Evolutionary conservation across 35 echinoderm and acorn worm genomes (phyloP), one percentile per base, ranked within the genome.

Genomic region (Stichopus chloronotus): DNA sequence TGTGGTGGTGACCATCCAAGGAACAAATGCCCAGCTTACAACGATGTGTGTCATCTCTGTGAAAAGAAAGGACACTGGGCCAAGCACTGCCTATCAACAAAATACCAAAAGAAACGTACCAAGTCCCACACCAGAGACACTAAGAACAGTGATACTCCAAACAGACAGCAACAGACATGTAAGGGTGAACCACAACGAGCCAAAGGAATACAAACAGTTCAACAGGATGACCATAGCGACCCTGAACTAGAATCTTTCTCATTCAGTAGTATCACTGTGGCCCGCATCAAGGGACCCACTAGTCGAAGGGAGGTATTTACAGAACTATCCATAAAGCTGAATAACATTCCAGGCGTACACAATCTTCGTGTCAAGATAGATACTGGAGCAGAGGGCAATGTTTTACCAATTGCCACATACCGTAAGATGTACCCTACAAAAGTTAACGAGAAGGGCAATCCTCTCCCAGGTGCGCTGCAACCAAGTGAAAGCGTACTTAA

Each of bases 11-110:
- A n/a, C n/a, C n/a, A n/a, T n/a, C n/a, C n/a, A n/a, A n/a, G n/a
- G n/a, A n/a, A n/a, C n/a, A n/a, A n/a, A n/a, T n/a, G n/a, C n/a
- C n/a, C n/a, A n/a, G n/a, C n/a, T n/a, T n/a, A n/a, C n/a, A n/a
- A n/a, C n/a, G n/a, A n/a, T n/a, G n/a, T n/a, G n/a, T n/a, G n/a
- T n/a, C n/a, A n/a, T n/a, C n/a, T n/a, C n/a, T n/a, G n/a, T n/a
- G 76, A 56, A 16, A 92, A 92, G 58, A 60, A 81, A 10, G 90
- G 90, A 17, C 90, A 91, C 52, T 91, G 78, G 10, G 55, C 76
- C 30, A 92, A 92, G 10, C 57, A 59, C 21, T 79, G 78, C 53
- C 78, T 16, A 17, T 1, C 59, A 63, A 8, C 52, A 63, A 63
- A 63, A 14, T 63, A 1, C 59, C 8, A 2, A 23, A 22, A 63